A percentile compares a stretch with the other conserved stretches of the same genome.
phyloP scores from a whole-genome alignment of 2,113 vertebrate species.

The Leucoraja erinaceus region DNA sequence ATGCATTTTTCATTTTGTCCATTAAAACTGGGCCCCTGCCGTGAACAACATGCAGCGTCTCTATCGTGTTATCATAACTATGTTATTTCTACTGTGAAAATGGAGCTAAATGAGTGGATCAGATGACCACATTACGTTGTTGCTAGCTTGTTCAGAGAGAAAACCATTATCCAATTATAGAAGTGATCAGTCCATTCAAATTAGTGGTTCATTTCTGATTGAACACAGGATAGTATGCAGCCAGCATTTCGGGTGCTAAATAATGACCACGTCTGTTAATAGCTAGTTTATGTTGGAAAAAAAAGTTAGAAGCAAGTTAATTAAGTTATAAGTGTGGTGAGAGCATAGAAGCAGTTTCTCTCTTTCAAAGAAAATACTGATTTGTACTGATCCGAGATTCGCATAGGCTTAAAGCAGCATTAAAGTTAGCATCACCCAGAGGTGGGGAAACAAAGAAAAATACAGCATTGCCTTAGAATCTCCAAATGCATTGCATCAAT shows the following conservation, averaged over 20 bases:
- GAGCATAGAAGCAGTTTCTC: neutral
- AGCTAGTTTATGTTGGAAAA: constrained; percentile 5
- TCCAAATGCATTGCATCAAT: neutral
- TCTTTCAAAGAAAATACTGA: neutral
- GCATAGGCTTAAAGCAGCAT: neutral
- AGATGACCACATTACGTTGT: neutral
- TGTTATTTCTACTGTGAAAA: neutral
- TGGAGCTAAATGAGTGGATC: neutral
- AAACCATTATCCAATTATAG: constrained; percentile 3
- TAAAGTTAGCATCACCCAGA: neutral
- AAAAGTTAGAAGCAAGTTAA: neutral
- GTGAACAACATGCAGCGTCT: neutral
- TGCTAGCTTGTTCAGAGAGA: neutral
- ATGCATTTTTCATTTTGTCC: neutral
- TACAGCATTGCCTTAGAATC: neutral
- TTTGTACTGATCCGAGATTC: neutral
- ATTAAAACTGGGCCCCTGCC: neutral
- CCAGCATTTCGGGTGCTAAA: neutral
- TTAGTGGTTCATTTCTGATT: constrained; percentile 5
- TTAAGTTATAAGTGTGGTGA: neutral
- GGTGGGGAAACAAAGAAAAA: neutral
- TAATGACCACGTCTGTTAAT: constrained; percentile 1
- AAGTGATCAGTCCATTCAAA: neutral
- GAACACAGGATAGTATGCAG: neutral
- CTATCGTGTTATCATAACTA: neutral